Evolutionary conservation across 2,113 vertebrate genomes (phyloP), one percentile per base, ranked within the genome.

Genomic region (Chamaetylas fuelleborni): DNA sequence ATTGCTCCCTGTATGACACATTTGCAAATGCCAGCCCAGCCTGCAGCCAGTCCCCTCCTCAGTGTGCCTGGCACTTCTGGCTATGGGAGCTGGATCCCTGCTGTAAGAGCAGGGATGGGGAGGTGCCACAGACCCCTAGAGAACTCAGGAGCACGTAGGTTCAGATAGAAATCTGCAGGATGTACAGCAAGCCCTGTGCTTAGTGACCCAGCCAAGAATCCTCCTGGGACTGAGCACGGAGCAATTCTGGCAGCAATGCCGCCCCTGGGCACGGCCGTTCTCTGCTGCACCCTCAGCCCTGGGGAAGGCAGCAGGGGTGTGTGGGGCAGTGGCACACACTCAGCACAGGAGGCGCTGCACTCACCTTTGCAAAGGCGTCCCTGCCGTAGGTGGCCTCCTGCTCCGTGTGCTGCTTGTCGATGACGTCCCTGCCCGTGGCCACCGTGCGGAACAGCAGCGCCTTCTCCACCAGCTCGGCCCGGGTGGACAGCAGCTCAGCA

Each of bases 341-440:
- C 15, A 51, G 50, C 50, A 26, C 13, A 29, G 50, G 22, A 51
- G 22, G 26, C 15, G 20, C 36, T 8, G 17, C 5, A 25, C 96
- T 86, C 92, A 99, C 99, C 98, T 99, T 99, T 28, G 99, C 99
- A 2, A 99, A 98, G 38, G 99, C 99, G 2, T 99, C 99, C 22
- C 99, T 98, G 26, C 99, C 99, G 0, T 99, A 99, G 97, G 98
- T 97, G 88, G 99, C 99, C 94, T 99, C 99, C 45, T 99, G 98
- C 5, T 98, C 98, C 0, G 99, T 99, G 89, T 99, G 99, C 83
- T 99, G 99, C 25, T 99, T 99, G 94, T 99, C 99, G 4, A 99
- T 99, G 97, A 99, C 90, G 28, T 99, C 99, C 0, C 99, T 98
- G 2, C 99, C 99, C 0, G 99, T 99, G 15, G 99, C 98, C 74